These are phyloP conservation scores for Brevipalpus yothersi DNA, from an alignment of 1,140 invertebrate species.

Conservation along the genomic window DNA sequence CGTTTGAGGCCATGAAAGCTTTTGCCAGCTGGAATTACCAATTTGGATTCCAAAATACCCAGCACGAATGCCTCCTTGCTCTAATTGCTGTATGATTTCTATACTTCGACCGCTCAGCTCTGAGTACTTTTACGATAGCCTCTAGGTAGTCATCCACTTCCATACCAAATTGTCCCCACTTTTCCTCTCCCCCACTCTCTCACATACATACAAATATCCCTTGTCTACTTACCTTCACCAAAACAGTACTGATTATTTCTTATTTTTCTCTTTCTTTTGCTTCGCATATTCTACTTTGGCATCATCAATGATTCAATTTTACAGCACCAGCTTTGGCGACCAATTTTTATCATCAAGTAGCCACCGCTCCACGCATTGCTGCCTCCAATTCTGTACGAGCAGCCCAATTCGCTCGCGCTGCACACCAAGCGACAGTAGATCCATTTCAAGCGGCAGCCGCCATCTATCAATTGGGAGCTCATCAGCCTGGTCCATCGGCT, in stretches of 20 bases:
- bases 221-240: not conserved
- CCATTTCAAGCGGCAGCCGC: conserved; percentile 1
- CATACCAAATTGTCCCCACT: too few relatives aligned
- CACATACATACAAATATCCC: too few relatives aligned
- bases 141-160: too few relatives aligned
- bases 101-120: too few relatives aligned
- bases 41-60: too few relatives aligned
- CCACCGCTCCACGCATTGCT: not conserved
- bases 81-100: too few relatives aligned
- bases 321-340: not conserved
- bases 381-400: not conserved
- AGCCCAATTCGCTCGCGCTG: not conserved
- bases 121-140: too few relatives aligned
- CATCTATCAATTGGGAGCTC: conserved; percentile 35
- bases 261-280: not conserved
- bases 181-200: too few relatives aligned
- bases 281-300: not conserved
- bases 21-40: too few relatives aligned
- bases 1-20: too few relatives aligned
- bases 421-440: not conserved
- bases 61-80: too few relatives aligned
- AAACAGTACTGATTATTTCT: not conserved
- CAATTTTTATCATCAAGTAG: conserved; percentile 7
- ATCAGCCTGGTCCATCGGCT: conserved; percentile 8
- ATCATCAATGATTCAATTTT: not conserved